These are phyloP conservation scores for Aleiodes sp. DNA, from an alignment of 1,140 invertebrate species.

Conservation along the genomic window DNA sequence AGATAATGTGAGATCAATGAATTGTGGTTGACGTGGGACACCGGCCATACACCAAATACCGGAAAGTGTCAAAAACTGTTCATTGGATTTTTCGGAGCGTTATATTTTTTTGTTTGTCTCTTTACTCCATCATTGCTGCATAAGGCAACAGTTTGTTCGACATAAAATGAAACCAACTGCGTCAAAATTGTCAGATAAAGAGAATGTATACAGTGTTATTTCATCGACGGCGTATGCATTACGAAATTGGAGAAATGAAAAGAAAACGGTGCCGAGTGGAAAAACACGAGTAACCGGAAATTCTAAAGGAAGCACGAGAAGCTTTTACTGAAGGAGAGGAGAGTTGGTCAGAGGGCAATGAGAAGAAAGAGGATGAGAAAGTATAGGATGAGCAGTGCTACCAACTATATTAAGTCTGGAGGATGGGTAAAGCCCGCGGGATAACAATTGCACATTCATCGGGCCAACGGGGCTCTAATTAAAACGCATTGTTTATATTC, in stretches of 20 bases:
- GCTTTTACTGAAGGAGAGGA: not conserved
- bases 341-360: not conserved
- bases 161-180: not conserved
- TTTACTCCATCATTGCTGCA: too few relatives aligned
- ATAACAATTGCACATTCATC: slow-evolving; percentile 60
- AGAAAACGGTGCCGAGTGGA: not conserved
- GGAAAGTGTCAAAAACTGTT: too few relatives aligned
- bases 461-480: slow-evolving; percentile 53
- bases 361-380: too few relatives aligned
- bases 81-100: too few relatives aligned
- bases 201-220: not conserved
- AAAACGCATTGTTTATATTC: slow-evolving; percentile 66
- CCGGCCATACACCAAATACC: too few relatives aligned
- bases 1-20: slow-evolving; percentile 16
- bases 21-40: not conserved
- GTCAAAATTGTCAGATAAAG: not conserved
- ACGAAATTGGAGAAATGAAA: not conserved
- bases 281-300: slow-evolving; percentile 11
- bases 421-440: slow-evolving; percentile 35
- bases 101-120: too few relatives aligned
- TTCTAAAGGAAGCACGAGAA: not conserved
- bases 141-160: too few relatives aligned
- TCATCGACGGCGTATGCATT: not conserved
- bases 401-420: not conserved
- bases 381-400: too few relatives aligned